These are phyloP conservation scores for Amphibalanus amphitrite DNA, from an alignment of 1,140 invertebrate genomes.

Conservation along the genomic window DNA sequence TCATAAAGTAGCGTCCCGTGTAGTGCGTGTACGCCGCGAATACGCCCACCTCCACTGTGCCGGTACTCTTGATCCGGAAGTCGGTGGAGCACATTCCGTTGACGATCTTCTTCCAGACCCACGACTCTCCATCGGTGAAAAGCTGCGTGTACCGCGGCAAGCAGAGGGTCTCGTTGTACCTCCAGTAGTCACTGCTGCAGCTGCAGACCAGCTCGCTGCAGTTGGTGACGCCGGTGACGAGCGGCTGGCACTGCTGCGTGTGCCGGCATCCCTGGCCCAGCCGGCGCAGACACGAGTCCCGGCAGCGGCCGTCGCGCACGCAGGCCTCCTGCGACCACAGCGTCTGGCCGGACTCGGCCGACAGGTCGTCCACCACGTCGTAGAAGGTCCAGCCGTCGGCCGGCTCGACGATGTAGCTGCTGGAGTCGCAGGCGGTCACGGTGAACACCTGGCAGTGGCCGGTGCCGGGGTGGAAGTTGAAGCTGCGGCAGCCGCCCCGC, in stretches of 20 bases:
- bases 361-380: not conserved
- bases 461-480: not conserved
- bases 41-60: not conserved
- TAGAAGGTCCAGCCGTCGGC: not conserved
- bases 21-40: not conserved
- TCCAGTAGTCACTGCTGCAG: not conserved
- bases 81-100: not conserved
- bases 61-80: not conserved
- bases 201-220: not conserved
- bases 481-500: not conserved
- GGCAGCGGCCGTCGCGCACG: not conserved
- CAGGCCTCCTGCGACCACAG: not conserved
- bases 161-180: not conserved
- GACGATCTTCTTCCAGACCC: not conserved
- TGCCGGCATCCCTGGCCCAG: not conserved
- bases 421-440: not conserved
- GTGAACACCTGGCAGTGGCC: not conserved
- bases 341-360: not conserved
- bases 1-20: not conserved
- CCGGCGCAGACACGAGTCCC: not conserved
- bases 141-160: not conserved
- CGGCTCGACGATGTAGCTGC: not conserved
- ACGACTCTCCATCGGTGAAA: not conserved
- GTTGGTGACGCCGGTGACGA: not conserved
- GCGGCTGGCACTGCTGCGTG: not conserved